phyloP scores from a whole-genome alignment of 2,888 invertebrate species.

The Loripinus fragilis region DNA sequence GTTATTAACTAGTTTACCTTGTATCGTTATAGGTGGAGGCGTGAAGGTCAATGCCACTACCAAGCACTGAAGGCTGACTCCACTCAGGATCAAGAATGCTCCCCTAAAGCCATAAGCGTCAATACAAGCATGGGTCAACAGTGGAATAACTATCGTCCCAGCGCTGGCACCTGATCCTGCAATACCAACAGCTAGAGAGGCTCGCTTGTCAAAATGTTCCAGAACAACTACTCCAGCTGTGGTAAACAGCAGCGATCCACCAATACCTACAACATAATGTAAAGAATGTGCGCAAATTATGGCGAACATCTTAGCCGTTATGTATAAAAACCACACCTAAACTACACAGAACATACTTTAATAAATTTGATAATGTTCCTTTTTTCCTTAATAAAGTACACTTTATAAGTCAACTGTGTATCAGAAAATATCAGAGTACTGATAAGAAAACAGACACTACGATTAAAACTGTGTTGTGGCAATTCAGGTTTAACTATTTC shows the following conservation, averaged over 20 bases:
- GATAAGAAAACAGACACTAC: too few relatives aligned
- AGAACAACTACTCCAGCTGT: conserved; percentile 27
- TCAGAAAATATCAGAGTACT: too few relatives aligned
- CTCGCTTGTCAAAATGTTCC: conserved; percentile 14
- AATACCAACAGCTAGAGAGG: conserved; percentile 14
- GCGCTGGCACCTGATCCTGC: conserved; percentile 18
- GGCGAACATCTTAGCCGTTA: too few relatives aligned
- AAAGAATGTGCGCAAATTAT: too few relatives aligned
- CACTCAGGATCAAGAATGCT: conserved; percentile 21
- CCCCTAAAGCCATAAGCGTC: conserved; percentile 21
- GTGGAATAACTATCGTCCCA: conserved; percentile 21
- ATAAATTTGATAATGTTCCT: too few relatives aligned
- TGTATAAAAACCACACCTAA: too few relatives aligned
- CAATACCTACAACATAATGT: conserved; percentile 14
- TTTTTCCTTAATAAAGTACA: too few relatives aligned
- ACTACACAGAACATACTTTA: too few relatives aligned
- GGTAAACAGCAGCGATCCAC: conserved; percentile 24
- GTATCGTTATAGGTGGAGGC: neutral
- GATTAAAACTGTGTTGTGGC: too few relatives aligned
- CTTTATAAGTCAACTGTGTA: too few relatives aligned
- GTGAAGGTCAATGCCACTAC: conserved; percentile 1
- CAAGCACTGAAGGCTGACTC: conserved; percentile 13
- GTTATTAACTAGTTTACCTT: conserved; percentile 4
- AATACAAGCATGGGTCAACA: conserved; percentile 12
- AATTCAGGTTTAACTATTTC: too few relatives aligned